Base-by-base conservation (phyloP, 2,797 vertebrate species). In the Lepilemur ruficaudatus region DNA sequence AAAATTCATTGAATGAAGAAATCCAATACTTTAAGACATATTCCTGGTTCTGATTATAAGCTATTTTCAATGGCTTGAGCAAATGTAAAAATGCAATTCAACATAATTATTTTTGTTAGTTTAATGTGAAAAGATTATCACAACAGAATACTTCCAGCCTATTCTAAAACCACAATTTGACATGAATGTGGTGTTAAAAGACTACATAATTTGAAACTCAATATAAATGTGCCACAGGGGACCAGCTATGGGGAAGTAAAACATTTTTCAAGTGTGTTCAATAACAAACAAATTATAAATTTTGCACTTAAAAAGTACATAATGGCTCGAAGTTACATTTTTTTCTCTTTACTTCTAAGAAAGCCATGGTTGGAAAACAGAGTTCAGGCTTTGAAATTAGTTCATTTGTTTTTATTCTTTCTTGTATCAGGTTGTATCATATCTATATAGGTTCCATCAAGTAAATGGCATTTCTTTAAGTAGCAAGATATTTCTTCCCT, bases 81-180 rank as follows among this genome's bases (percentile, higher is more conserved):
- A 28, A 91, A 95, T 91, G 10, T 23, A 91, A 75, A 55, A 82
- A 85, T 81, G 15, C 32, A 79, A 38, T 83, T 76, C 28, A 57
- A 86, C 5, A 30, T 84, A 92, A 82, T 43, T 90, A 78, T 94
- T 89, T 91, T 75, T 93, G 28, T 90, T 95, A 88, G 59, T 67
- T 94, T 92, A 86, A 38, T 95, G 48, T 72, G 15, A 85, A 30
- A 84, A 61, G 28, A 67, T 72, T 94, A 50, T 81, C 32, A 88
- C 20, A 70, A 83, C 25, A 81, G 20, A 93, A 92, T 83, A 83
- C 87, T 87, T 95, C 83, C 43, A 92, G 7, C 23, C 4, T 84
- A 93, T 97, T 90, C 81, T 84, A 93, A 96, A 96, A 80, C 22
- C 79, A 75, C 18, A 75, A 35, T 85, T 93, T 76, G 25, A 70